These are phyloP conservation scores for Zaprionus ghesquierei DNA, from an alignment of 1,140 invertebrate genomes.

Conservation along the genomic window DNA sequence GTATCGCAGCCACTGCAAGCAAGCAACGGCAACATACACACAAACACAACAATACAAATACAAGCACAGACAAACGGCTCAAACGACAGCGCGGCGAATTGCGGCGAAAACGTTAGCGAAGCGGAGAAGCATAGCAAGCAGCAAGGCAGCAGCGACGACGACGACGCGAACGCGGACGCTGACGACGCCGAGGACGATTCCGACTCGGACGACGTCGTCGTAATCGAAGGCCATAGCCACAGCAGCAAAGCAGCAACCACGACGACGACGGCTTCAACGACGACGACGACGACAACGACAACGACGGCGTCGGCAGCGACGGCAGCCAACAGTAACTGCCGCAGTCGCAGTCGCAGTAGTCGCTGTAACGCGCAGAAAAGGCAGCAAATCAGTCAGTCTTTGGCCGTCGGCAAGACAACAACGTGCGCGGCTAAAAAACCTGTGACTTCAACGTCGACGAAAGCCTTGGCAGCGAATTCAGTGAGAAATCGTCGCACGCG, in stretches of 20 bases:
- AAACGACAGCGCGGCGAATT: constrained; percentile 64
- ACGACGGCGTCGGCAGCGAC: constrained; percentile 6
- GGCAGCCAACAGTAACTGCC: constrained; percentile 32
- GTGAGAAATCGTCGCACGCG: constrained; percentile 71
- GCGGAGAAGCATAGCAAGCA: constrained; percentile 48
- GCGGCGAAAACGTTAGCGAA: constrained; percentile 48
- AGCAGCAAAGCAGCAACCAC: constrained; percentile 41
- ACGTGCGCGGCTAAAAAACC: constrained; percentile 78
- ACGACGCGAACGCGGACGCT: constrained; percentile 28
- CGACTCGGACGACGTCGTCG: constrained; percentile 70
- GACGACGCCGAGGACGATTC: constrained; percentile 58
- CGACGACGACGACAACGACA: constrained; percentile 11
- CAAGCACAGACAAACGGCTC: constrained; percentile 28
- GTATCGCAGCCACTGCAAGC: constrained; percentile 39
- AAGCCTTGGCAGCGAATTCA: constrained; percentile 7
- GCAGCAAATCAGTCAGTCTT: constrained; percentile 79
- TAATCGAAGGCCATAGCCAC: constrained; percentile 60
- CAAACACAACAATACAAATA: constrained; percentile 16
- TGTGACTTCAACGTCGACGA: constrained; percentile 16
- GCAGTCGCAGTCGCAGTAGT: constrained; percentile 56
- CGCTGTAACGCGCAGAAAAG: constrained; percentile 66
- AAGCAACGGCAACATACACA: constrained; percentile 59
- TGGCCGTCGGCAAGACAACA: constrained; percentile 82
- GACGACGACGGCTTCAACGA: constrained; percentile 35
- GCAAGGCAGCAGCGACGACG: constrained; percentile 19